These are phyloP conservation scores for Gymnosoma rotundatum DNA, from an alignment of 2,888 invertebrate genomes.

Conservation along the genomic window DNA sequence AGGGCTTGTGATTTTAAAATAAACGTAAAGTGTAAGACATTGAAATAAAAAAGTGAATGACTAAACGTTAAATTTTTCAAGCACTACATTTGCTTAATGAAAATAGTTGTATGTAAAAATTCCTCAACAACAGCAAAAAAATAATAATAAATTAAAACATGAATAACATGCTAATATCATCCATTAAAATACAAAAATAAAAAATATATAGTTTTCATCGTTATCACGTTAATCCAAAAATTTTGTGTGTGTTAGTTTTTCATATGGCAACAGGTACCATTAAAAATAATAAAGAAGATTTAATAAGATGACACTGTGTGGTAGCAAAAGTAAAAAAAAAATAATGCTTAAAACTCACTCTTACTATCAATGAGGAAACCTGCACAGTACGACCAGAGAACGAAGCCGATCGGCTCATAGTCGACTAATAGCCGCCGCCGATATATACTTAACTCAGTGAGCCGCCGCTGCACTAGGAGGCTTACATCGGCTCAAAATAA, in stretches of 20 bases:
- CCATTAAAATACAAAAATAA: neutral
- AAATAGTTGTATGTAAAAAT: conserved; percentile 34
- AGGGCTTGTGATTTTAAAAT: conserved; percentile 35
- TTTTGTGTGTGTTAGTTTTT: conserved; percentile 42
- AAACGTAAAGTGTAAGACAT: conserved; percentile 9
- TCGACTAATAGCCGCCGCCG: no score
- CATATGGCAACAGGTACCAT: conserved; percentile 58
- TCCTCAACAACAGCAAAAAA: conserved; percentile 40
- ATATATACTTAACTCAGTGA: no score
- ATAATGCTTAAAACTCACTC: conserved; percentile 59
- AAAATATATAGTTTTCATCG: conserved; percentile 8
- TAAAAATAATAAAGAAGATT: conserved; percentile 41
- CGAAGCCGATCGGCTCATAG: no score
- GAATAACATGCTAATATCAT: conserved; percentile 49
- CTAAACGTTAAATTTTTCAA: neutral
- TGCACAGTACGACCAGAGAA: no score
- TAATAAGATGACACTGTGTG: conserved; percentile 52
- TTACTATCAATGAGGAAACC: conserved; percentile 68
- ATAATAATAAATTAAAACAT: conserved; percentile 49
- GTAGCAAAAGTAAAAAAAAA: conserved; percentile 20
- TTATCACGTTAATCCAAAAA: conserved; percentile 29
- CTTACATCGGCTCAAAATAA: no score
- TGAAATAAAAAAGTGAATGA: conserved; percentile 8
- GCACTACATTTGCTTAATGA: conserved; percentile 47
- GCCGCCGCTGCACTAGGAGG: no score